Evolutionary conservation across 2,888 invertebrate genomes (phyloP).

Genomic region (Orchesella flavescens): DNA sequence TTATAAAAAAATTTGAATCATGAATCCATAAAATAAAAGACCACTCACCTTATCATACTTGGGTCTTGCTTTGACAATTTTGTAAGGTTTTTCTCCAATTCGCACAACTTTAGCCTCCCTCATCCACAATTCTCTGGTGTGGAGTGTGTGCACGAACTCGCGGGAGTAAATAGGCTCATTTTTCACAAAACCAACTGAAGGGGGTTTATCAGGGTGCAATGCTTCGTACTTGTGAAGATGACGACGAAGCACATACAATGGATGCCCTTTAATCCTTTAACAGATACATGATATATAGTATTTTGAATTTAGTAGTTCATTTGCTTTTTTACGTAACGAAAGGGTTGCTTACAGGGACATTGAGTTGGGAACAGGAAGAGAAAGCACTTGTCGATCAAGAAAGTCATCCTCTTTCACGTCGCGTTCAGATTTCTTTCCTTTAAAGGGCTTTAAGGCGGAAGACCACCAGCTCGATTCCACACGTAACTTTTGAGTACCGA

Average conservation of each 20-base stretch:
- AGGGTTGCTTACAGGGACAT: conserved; percentile 82
- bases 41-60: conserved; percentile 84
- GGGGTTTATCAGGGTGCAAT: conserved; percentile 90
- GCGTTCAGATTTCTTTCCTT: conserved; percentile 78
- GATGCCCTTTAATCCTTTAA: conserved; percentile 91
- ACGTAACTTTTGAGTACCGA: conserved; percentile 85
- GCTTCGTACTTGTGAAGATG: conserved; percentile 97
- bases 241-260: conserved; percentile 89
- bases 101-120: conserved; percentile 92
- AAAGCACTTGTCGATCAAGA: conserved; percentile 80
- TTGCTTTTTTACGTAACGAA: too few relatives aligned
- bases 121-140: conserved; percentile 94
- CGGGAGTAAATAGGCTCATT: conserved; percentile 91
- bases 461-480: conserved; percentile 90
- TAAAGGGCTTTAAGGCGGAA: conserved; percentile 81
- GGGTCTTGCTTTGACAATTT: conserved; percentile 92
- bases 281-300: conserved; percentile 1
- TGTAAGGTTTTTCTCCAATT: conserved; percentile 90
- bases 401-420: conserved; percentile 85
- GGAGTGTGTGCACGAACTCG: conserved; percentile 88
- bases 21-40: not conserved
- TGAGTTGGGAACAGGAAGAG: conserved; percentile 89
- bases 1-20: not conserved
- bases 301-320: not conserved
- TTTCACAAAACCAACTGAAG: conserved; percentile 87